Percentiles rank a stretch among this genome's conserved stretches.
Evolutionary conservation across 2,797 vertebrate genomes (phyloP).

Genomic region (Coccyzus lansbergi): DNA sequence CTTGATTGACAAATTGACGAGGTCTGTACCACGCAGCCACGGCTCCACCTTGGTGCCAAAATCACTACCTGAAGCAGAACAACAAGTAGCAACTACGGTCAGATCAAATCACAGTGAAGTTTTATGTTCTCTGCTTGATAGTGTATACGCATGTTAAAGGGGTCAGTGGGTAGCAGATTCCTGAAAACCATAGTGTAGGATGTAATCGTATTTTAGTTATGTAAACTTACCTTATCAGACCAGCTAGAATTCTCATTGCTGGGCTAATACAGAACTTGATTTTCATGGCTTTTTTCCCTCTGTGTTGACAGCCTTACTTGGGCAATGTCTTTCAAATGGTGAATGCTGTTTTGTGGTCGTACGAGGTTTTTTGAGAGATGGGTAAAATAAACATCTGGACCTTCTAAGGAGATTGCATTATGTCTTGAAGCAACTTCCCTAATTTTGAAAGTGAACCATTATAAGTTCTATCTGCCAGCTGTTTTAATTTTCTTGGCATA

Average conservation of each 20-base stretch:
- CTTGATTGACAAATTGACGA: slow-evolving; percentile 54
- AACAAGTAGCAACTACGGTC: fast-evolving
- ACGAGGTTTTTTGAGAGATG: neutral
- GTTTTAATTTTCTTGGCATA: neutral
- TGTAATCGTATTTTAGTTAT: neutral
- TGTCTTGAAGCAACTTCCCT: neutral
- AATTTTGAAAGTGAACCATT: neutral
- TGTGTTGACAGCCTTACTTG: neutral
- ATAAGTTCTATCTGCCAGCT: neutral
- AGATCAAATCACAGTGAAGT: neutral
- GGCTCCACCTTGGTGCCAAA: neutral
- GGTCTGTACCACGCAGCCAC: neutral
- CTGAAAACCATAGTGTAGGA: neutral
- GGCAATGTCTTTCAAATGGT: neutral
- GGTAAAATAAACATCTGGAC: slow-evolving; percentile 29
- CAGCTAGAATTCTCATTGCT: neutral
- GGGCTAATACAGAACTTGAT: neutral
- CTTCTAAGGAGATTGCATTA: neutral
- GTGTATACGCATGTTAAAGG: neutral
- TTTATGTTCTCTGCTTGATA: neutral
- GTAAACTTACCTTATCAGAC: neutral
- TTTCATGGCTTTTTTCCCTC: neutral
- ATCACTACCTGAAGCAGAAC: neutral
- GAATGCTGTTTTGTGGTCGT: neutral
- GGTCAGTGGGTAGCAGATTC: neutral